phyloP scores from a whole-genome alignment of 2,113 vertebrate genomes.

The Nothobranchius furzeri region DNA sequence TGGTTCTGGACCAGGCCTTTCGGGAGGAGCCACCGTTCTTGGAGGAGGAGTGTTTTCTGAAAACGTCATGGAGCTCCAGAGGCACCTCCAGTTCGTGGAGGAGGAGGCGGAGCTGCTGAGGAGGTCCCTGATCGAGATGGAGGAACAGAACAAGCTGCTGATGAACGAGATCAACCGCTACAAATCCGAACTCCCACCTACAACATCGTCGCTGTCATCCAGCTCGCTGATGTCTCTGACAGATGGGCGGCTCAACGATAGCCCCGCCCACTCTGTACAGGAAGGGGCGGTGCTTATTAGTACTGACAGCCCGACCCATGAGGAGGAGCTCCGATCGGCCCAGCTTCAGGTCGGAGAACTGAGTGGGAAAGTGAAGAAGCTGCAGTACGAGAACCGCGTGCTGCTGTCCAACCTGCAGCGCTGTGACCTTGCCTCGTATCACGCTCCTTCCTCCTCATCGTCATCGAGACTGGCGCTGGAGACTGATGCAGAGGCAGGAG shows the following conservation, averaged over 20 bases:
- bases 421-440: conserved; percentile 92
- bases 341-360: conserved; percentile 93
- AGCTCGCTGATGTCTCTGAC: conserved; percentile 50
- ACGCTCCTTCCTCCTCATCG: conserved; percentile 80
- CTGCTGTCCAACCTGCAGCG: conserved; percentile 97
- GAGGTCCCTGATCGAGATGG: conserved; percentile 92
- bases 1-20: conserved; percentile 64
- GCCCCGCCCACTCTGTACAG: conserved; percentile 61
- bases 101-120: conserved; percentile 96
- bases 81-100: conserved; percentile 98
- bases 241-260: conserved; percentile 61
- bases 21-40: conserved; percentile 56
- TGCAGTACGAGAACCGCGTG: conserved; percentile 98
- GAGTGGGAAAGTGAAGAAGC: conserved; percentile 94
- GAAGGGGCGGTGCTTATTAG: conserved; percentile 87
- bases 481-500: conserved; percentile 90
- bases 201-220: conserved; percentile 68
- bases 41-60: conserved; percentile 83
- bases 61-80: conserved; percentile 88
- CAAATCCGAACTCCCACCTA: conserved; percentile 87
- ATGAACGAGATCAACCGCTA: conserved; percentile 93
- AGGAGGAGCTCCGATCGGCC: conserved; percentile 89
- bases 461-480: conserved; percentile 85
- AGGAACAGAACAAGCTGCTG: conserved; percentile 98
- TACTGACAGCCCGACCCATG: conserved; percentile 78